These are phyloP conservation scores for Pseudochirops cupreus DNA, from an alignment of 2,797 vertebrate genomes.

Conservation along the genomic window DNA sequence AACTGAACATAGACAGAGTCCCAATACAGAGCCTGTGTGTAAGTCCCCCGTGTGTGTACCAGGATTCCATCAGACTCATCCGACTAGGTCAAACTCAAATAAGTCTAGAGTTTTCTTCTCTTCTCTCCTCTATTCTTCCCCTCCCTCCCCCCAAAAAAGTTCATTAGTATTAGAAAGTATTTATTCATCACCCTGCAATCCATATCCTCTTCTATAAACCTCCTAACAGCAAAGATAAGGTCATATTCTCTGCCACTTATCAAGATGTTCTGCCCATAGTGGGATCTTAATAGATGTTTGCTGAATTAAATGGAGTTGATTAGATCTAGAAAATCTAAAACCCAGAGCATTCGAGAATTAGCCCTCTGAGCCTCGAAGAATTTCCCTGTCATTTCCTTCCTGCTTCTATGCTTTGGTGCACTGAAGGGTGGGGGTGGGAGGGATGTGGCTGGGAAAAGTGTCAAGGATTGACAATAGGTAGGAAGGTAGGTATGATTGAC, in stretches of 20 bases:
- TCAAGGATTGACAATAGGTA: not conserved
- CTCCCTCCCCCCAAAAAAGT: constrained; percentile 73
- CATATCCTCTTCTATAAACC: constrained; percentile 42
- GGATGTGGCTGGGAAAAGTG: not conserved
- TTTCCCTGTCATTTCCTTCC: not conserved
- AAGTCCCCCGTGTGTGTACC: not conserved
- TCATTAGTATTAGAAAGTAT: constrained; percentile 51
- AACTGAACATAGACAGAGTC: not conserved
- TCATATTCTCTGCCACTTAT: not conserved
- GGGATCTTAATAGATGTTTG: not conserved
- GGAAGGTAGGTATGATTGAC: not conserved
- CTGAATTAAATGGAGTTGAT: not conserved
- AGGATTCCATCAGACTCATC: constrained; percentile 41
- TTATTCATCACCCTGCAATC: constrained; percentile 65
- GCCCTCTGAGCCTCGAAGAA: not conserved
- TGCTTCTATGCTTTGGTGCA: not conserved
- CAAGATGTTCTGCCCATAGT: not conserved
- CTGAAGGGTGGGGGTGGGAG: not conserved
- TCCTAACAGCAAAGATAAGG: constrained; percentile 76
- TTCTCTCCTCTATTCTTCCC: constrained; percentile 44
- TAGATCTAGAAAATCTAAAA: not conserved
- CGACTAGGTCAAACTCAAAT: constrained; percentile 42
- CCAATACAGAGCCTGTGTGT: not conserved
- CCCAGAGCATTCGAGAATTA: not conserved
- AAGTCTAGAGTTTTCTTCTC: constrained; percentile 64